Conservation (phyloP, 2,113 vertebrate species). For the Leptocoma aspasia region DNA sequence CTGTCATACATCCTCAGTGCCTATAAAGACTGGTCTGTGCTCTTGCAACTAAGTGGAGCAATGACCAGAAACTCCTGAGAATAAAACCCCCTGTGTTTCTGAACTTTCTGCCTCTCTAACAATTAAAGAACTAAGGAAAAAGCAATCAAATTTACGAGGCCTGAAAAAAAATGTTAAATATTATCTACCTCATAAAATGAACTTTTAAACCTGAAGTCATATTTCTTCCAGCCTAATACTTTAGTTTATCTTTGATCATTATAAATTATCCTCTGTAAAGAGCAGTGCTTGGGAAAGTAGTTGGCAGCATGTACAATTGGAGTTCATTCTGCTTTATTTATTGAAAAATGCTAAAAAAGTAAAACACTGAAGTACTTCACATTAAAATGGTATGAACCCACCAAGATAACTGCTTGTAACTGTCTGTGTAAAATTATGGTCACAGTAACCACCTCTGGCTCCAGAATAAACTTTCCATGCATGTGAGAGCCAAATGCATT, state of each 20-base stretch:
- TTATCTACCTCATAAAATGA: conserved; percentile 69
- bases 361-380: conserved; percentile 50
- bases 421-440: conserved; percentile 66
- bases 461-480: conserved; percentile 60
- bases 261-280: conserved; percentile 62
- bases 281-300: conserved; percentile 47
- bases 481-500: conserved; percentile 63
- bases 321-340: conserved; percentile 66
- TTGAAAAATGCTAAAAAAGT: conserved; percentile 68
- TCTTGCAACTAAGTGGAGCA: neutral
- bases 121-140: conserved; percentile 43
- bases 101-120: neutral
- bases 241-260: conserved; percentile 71
- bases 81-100: neutral
- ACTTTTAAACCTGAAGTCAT: conserved; percentile 58
- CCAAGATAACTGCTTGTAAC: conserved; percentile 43
- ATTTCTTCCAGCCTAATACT: conserved; percentile 63
- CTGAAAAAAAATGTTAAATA: conserved; percentile 48
- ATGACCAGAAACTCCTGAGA: neutral
- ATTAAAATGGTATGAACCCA: conserved; percentile 54
- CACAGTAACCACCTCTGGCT: conserved; percentile 64
- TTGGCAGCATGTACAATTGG: conserved; percentile 18
- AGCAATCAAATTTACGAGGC: conserved; percentile 55
- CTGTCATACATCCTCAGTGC: neutral
- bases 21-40: neutral